These are phyloP conservation scores for Virgularia gustaviana DNA, from an alignment of 92 coral and sea anemone species.

Conservation along the genomic window DNA sequence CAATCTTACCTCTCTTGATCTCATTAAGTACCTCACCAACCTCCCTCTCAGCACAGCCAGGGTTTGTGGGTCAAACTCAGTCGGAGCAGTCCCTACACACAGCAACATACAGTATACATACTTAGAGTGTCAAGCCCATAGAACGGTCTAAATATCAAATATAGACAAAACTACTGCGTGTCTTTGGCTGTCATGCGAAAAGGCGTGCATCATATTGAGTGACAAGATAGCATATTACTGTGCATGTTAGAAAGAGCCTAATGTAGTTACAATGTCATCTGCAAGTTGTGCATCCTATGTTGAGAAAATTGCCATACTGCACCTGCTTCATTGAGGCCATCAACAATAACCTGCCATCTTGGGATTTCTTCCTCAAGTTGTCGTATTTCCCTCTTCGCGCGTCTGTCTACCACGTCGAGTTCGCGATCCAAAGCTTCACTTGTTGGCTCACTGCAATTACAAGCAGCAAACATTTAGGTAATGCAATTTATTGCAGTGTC, in stretches of 20 bases:
- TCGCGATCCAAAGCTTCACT: conserved; percentile 90
- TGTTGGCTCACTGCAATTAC: conserved; percentile 68
- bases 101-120: no score
- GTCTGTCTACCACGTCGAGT: conserved; percentile 79
- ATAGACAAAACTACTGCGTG: no score
- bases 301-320: not conserved
- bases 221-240: no score
- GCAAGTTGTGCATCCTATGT: no score
- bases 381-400: conserved; percentile 85
- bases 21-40: conserved; percentile 88
- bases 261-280: no score
- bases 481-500: not conserved
- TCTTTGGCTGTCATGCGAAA: no score
- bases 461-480: not conserved
- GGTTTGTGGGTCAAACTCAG: conserved; percentile 89
- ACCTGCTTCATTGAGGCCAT: conserved; percentile 71
- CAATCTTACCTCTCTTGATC: conserved; percentile 82
- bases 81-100: conserved; percentile 73
- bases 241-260: no score
- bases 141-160: no score
- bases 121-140: no score
- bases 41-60: conserved; percentile 96
- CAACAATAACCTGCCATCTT: conserved; percentile 94
- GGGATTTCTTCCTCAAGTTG: conserved; percentile 93
- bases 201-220: no score